Evolutionary conservation across 2,888 invertebrate species (phyloP), one percentile per base, ranked within the genome.

Genomic region (Pseudoips prasinana): DNA sequence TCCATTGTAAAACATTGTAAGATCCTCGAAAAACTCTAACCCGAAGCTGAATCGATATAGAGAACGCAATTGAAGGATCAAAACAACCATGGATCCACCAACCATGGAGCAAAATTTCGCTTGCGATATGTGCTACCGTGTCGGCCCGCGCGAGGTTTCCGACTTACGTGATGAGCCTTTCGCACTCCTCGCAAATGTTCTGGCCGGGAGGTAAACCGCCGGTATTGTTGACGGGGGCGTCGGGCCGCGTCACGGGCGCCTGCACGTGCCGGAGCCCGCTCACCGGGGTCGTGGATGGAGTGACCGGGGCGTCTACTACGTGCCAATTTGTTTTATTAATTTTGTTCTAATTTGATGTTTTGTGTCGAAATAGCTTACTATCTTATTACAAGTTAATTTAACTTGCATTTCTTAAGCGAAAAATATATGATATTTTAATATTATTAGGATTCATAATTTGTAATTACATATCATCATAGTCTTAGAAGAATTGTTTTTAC

Each of bases 81-180:
- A n/a, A n/a, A n/a, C n/a, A n/a, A n/a, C n/a, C n/a, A n/a, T n/a
- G n/a, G n/a, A n/a, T n/a, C n/a, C n/a, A n/a, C 18, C 25, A 33
- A 39, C 29, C n/a, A n/a, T n/a, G 44, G 44, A 33, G 34, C 26
- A 25, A 29, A 48, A 44, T 53, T 48, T 44, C 33, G 48, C 49
- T 46, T 86, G 60, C 86, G 82, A 51, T 81, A 85, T 90, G 89
- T 77, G 89, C 89, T 73, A 92, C 92, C 78, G 92, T 92, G 82
- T 92, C 90, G 68, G 92, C 91, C 84, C 91, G 90, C 83, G 58
- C 90, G 89, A 61, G 83, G 85, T 66, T 90, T 88, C 73, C 92
- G 91, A 95, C 97, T 96, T 95, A 98, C 98, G 97, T 96, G 90
- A 98, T 98, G 73, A 98, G 94, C 73, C 98, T 94, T 85, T 98